Evolutionary conservation across 2,113 vertebrate species (phyloP).

Genomic region (Synodontis membranacea): DNA sequence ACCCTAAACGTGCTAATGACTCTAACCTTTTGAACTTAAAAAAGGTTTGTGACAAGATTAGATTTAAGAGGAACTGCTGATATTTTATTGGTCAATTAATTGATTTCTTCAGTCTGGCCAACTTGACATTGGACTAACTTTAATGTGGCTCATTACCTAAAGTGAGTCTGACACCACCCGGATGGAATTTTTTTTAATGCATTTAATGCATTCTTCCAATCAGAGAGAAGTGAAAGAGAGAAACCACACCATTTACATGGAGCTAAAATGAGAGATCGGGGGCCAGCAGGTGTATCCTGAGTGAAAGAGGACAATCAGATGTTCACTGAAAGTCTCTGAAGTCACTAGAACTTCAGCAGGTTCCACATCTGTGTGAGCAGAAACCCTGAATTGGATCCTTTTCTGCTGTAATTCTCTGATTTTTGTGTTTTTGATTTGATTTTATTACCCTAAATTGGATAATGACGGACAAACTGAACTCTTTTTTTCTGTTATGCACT

Average conservation of each 20-base stretch:
- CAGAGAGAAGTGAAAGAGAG: neutral
- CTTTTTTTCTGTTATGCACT: neutral
- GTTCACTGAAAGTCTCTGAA: neutral
- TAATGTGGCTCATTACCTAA: too few species aligned
- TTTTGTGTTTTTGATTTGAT: neutral
- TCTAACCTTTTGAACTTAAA: too few species aligned
- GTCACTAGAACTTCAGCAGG: neutral
- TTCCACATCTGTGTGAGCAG: neutral
- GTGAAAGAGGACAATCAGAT: neutral
- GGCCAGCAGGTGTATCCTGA: slow-evolving; percentile 16
- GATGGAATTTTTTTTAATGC: neutral
- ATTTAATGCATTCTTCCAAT: neutral
- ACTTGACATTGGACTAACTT: too few species aligned
- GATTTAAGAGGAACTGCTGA: too few species aligned
- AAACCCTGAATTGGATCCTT: neutral
- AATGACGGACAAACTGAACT: neutral
- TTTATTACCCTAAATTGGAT: too few species aligned
- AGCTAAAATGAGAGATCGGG: neutral
- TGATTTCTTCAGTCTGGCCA: neutral
- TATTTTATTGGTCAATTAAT: neutral
- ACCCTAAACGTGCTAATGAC: too few species aligned
- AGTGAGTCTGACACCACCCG: neutral
- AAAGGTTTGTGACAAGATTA: too few species aligned
- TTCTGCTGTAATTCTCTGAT: neutral
- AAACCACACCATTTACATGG: slow-evolving; percentile 20